Conservation (phyloP, 2,113 vertebrate genomes). For the Talpa occidentalis region DNA sequence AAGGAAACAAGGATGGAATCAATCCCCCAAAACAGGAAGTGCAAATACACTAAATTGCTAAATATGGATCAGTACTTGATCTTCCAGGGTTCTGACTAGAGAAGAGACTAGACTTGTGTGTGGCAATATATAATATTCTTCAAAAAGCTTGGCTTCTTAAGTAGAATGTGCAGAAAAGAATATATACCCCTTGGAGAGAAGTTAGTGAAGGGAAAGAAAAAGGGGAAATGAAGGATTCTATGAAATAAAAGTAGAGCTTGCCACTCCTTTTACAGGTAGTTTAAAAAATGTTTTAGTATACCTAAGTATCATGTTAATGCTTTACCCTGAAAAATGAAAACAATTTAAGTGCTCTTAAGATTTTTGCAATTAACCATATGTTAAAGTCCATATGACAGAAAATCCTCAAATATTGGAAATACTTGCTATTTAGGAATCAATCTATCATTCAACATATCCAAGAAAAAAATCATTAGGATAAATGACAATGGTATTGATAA, state of each 20-base stretch:
- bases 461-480: not conserved
- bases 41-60: too few relatives aligned
- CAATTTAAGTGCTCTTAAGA: not conserved
- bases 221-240: not conserved
- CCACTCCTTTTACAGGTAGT: not conserved
- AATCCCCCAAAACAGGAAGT: too few relatives aligned
- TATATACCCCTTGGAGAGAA: too few relatives aligned
- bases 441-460: not conserved
- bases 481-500: not conserved
- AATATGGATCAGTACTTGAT: too few relatives aligned
- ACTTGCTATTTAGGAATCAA: conserved; percentile 24
- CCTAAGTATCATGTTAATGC: not conserved
- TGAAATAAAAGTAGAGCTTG: not conserved
- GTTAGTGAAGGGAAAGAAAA: not conserved
- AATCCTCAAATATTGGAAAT: not conserved
- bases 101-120: too few relatives aligned
- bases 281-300: not conserved
- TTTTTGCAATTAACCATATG: not conserved
- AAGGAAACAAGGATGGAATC: too few relatives aligned
- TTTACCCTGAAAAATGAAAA: not conserved
- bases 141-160: not conserved
- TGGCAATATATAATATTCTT: not conserved
- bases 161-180: not conserved
- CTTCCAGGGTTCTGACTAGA: too few relatives aligned
- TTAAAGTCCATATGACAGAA: not conserved